phyloP scores from a whole-genome alignment of 2,888 invertebrate species.

The Sinotaia quadrata region DNA sequence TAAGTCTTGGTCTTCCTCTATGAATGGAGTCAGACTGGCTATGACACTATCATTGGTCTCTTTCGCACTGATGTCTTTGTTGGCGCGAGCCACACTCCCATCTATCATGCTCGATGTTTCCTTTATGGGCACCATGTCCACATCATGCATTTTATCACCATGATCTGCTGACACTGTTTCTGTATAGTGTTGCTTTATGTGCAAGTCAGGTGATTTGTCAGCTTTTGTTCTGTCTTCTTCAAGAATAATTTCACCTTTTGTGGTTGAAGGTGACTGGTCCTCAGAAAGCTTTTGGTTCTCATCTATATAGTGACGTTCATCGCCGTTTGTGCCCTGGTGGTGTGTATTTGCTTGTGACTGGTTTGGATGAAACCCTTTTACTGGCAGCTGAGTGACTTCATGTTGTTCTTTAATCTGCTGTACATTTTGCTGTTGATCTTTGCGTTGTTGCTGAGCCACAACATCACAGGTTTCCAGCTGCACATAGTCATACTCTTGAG shows the following conservation, averaged over 20 bases:
- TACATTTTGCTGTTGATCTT: slow-evolving; percentile 10
- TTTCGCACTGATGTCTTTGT: background rate
- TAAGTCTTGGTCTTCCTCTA: slow-evolving; percentile 8
- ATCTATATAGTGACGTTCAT: background rate
- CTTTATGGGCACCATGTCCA: slow-evolving; percentile 21
- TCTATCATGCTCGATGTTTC: slow-evolving; percentile 7
- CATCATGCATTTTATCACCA: background rate
- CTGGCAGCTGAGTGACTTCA: background rate
- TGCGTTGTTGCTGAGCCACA: slow-evolving; percentile 13
- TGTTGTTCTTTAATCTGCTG: background rate
- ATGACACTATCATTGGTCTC: slow-evolving; percentile 9
- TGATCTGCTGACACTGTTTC: slow-evolving; percentile 11
- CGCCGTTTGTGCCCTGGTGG: too few species aligned
- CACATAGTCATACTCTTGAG: slow-evolving; percentile 94
- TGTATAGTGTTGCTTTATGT: background rate
- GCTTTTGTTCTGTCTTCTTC: too few species aligned
- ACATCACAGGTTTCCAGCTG: slow-evolving; percentile 79
- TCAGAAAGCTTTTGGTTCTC: background rate
- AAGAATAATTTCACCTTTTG: too few species aligned
- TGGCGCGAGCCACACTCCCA: background rate
- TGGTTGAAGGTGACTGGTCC: too few species aligned
- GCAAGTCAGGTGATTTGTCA: too few species aligned
- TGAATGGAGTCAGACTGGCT: too few species aligned
- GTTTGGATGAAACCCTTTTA: too few species aligned
- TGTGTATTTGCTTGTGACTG: too few species aligned